Base-by-base conservation (phyloP, 2,113 vertebrate genomes). In the Rhodinocichla rosea region DNA sequence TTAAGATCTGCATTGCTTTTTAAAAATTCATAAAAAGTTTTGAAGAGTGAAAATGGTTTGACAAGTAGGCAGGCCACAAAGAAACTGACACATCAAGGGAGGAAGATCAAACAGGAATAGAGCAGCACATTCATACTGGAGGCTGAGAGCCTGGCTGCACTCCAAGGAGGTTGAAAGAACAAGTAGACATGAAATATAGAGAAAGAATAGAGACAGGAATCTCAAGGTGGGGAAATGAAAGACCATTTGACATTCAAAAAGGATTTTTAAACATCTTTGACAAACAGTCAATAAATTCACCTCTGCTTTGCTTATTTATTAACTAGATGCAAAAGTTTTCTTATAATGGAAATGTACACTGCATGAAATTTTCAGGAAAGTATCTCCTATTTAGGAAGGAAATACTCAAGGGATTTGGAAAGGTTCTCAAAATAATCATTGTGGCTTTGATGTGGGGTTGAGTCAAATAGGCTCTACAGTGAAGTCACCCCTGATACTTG, bases 31-130 rank as follows among this genome's bases (percentile, higher is more conserved):
- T 97, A 94, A 55, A 92, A 97, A 96, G 90, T 98, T 98, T 98
- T 97, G 97, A 98, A 97, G 97, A 97, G 95, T 97, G 94, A 97
- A 98, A 98, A 97, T 90, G 91, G 87, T 92, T 97, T 98, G 97
- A 98, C 97, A 97, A 97, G 98, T 94, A 98, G 96, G 96, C 96
- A 98, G 95, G 90, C 95, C 96, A 97, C 97, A 98, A 97, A 98
- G 98, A 96, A 96, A 91, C 97, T 95, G 97, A 95, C 97, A 97
- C 98, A 97, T 98, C 97, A 98, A 98, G 98, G 95, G 95, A 97
- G 96, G 93, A 79, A 97, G 97, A 98, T 98, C 97, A 98, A 98
- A 98, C 75, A 83, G 95, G 83, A 97, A 85, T 87, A 87, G 20
- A 95, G 96, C 95, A 89, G 94, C 95, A 94, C 94, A 95, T 95